phyloP scores from a whole-genome alignment of 2,797 vertebrate species.

The Crocodylus rhombifer region DNA sequence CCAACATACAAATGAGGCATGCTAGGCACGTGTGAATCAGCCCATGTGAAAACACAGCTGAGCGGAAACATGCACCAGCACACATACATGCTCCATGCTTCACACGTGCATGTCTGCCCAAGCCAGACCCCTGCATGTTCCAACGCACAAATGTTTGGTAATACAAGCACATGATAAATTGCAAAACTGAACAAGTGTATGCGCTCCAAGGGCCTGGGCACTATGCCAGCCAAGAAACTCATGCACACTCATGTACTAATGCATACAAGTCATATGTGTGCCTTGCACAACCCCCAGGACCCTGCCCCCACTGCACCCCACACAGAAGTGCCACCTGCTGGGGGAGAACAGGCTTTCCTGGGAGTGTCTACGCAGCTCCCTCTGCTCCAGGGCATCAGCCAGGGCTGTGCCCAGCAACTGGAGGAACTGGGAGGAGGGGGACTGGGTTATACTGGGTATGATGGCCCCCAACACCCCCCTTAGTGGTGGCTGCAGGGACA shows the following conservation, averaged over 20 bases:
- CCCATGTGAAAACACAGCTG: too few species aligned
- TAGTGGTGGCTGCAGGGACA: too few species aligned
- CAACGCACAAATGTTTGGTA: too few species aligned
- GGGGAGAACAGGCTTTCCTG: slow-evolving; percentile 63
- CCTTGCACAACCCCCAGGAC: background rate
- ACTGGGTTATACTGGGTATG: background rate
- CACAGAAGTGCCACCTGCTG: slow-evolving; percentile 45
- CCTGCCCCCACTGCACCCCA: background rate
- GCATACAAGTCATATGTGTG: background rate
- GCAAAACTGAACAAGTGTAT: too few species aligned
- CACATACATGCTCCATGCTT: too few species aligned
- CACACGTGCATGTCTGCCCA: background rate
- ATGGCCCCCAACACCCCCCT: too few species aligned
- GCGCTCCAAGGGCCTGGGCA: too few species aligned
- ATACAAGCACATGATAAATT: too few species aligned
- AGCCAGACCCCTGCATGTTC: background rate
- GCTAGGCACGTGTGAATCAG: too few species aligned
- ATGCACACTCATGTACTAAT: background rate
- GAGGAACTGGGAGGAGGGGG: slow-evolving; percentile 22
- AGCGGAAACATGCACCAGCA: too few species aligned
- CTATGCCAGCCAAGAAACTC: background rate
- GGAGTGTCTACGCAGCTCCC: slow-evolving; percentile 35
- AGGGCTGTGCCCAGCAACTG: slow-evolving; percentile 55
- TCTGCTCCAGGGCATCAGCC: slow-evolving; percentile 33
- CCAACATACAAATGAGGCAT: too few species aligned